These are phyloP conservation scores for Troides aeacus DNA, from an alignment of 2,888 invertebrate species.

Conservation along the genomic window DNA sequence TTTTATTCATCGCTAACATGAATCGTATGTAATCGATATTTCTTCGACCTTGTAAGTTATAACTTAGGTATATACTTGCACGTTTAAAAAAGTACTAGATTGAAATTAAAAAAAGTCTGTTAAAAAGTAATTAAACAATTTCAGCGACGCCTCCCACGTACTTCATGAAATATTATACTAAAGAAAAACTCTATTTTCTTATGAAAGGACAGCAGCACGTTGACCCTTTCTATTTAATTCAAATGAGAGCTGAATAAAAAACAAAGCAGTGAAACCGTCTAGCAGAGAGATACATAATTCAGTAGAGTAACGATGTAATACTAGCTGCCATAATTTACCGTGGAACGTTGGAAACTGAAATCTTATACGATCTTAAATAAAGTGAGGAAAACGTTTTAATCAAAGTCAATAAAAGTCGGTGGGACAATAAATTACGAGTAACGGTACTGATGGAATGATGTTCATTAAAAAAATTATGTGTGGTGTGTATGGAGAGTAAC, in stretches of 20 bases:
- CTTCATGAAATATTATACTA: background rate
- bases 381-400: conserved; percentile 24
- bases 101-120: background rate
- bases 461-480: background rate
- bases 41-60: too few relatives aligned
- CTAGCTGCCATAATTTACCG: conserved; percentile 26
- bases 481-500: background rate
- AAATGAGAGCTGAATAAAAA: conserved; percentile 16
- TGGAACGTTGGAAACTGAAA: conserved; percentile 25
- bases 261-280: conserved; percentile 17
- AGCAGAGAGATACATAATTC: conserved; percentile 26
- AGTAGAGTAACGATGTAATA: conserved; percentile 27
- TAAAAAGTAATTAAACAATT: background rate
- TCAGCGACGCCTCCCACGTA: background rate
- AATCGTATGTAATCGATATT: too few relatives aligned
- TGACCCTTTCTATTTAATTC: conserved; percentile 21
- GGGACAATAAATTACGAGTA: conserved; percentile 19
- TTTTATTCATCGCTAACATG: too few relatives aligned
- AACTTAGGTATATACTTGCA: too few relatives aligned
- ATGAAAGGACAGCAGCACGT: background rate
- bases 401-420: conserved; percentile 25
- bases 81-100: too few relatives aligned
- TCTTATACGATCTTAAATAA: conserved; percentile 27
- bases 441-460: background rate
- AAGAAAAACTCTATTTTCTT: background rate